Evolutionary conservation across 2,113 vertebrate genomes (phyloP).

Genomic region (Bubo blakistoni): DNA sequence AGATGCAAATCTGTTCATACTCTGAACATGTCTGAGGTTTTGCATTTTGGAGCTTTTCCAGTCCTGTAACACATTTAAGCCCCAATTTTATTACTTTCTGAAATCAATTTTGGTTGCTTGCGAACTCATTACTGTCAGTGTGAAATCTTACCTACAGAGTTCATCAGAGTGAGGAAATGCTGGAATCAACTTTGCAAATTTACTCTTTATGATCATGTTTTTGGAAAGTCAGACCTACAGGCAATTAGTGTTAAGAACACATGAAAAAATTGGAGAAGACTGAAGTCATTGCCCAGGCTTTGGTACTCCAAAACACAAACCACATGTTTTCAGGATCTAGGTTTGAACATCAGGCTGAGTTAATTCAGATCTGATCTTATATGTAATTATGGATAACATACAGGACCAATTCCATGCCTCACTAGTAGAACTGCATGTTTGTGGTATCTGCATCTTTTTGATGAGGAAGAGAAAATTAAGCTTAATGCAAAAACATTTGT

Average conservation of each 20-base stretch:
- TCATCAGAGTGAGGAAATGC: not conserved
- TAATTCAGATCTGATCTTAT: slow-evolving; percentile 29
- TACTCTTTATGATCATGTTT: not conserved
- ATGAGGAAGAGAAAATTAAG: slow-evolving; percentile 3
- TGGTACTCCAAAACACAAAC: not conserved
- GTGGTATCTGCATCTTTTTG: not conserved
- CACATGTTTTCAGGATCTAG: slow-evolving; percentile 9
- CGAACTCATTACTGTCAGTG: not conserved
- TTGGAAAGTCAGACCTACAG: not conserved
- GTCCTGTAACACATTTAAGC: not conserved
- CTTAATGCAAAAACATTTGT: not conserved
- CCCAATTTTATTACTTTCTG: not conserved
- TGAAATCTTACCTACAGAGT: not conserved
- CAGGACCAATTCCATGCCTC: not conserved
- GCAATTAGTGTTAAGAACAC: not conserved
- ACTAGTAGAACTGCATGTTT: not conserved
- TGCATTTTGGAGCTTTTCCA: not conserved
- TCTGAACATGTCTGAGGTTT: not conserved
- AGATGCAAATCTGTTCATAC: not conserved
- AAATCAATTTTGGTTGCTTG: not conserved
- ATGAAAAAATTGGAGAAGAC: not conserved
- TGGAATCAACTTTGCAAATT: slow-evolving; percentile 12
- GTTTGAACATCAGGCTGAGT: slow-evolving; percentile 1
- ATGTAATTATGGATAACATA: not conserved
- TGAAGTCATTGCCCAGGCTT: not conserved